Conservation (phyloP, 2,797 vertebrate genomes). For the Schizopygopsis malacanthus region DNA sequence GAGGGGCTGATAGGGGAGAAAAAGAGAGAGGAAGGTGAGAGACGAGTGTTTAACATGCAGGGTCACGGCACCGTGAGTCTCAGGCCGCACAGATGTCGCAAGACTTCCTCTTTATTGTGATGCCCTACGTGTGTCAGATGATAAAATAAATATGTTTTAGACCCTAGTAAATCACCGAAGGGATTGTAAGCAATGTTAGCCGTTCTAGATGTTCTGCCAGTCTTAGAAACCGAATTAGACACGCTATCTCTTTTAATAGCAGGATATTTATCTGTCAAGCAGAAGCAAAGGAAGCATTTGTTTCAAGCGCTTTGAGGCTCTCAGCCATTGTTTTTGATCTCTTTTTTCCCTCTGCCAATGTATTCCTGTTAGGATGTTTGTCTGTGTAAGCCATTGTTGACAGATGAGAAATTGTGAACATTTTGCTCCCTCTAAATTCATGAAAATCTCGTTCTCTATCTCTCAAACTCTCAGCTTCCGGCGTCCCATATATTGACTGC, state of each 20-base stretch:
- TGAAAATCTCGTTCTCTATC: conserved; percentile 2
- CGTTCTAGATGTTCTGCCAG: neutral
- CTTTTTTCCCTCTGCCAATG: neutral
- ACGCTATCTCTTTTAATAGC: neutral
- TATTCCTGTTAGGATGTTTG: neutral
- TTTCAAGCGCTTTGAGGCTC: neutral
- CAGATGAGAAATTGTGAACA: conserved; percentile 28
- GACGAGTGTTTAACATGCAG: conserved; percentile 41
- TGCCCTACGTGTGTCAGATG: conserved; percentile 1
- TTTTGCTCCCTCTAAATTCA: conserved; percentile 9
- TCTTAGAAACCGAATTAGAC: neutral
- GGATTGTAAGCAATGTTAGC: neutral
- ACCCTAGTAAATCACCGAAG: neutral
- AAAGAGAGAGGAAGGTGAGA: conserved; percentile 57
- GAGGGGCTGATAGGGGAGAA: conserved; percentile 62
- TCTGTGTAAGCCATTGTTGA: conserved; percentile 33
- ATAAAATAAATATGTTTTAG: neutral
- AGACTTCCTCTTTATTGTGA: neutral
- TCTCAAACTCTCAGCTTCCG: neutral
- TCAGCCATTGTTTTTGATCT: neutral
- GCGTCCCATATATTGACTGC: neutral
- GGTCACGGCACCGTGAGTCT: neutral
- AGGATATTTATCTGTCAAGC: conserved; percentile 8
- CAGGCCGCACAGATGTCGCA: neutral
- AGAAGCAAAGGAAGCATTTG: neutral